Evolutionary conservation across 2,113 vertebrate species (phyloP).

Genomic region (Malurus cyaneus): DNA sequence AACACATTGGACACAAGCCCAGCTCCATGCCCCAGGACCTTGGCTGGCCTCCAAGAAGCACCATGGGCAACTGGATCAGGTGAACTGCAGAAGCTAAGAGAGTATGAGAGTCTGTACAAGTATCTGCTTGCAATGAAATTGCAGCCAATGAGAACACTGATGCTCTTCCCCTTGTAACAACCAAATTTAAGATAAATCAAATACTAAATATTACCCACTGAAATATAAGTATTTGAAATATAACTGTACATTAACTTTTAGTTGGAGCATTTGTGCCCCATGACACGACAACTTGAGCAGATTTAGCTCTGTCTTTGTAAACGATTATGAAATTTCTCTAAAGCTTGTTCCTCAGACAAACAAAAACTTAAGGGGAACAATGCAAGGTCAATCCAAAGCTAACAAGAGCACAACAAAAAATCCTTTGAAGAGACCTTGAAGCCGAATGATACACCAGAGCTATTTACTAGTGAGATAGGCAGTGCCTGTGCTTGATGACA

Average conservation of each 20-base stretch:
- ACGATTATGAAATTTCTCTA: not conserved
- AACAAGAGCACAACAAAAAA: not conserved
- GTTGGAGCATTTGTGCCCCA: not conserved
- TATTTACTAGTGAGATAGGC: constrained; percentile 28
- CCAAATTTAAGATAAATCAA: not conserved
- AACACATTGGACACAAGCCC: not conserved
- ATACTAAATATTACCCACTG: not conserved
- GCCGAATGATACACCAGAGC: not conserved
- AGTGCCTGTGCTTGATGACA: not conserved
- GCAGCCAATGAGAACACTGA: not conserved
- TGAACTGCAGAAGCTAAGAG: not conserved
- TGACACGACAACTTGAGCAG: not conserved
- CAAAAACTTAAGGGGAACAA: not conserved
- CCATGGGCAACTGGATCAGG: not conserved
- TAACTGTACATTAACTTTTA: not conserved
- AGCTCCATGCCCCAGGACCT: not conserved
- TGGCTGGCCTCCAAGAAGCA: constrained; percentile 5
- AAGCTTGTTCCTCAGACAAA: not conserved
- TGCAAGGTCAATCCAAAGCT: constrained; percentile 24
- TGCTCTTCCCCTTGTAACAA: not conserved
- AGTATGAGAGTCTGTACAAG: not conserved
- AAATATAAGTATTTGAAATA: not conserved
- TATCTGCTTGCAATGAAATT: not conserved
- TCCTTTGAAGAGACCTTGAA: constrained; percentile 21
- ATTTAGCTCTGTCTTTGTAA: not conserved